These are phyloP conservation scores for Mellilla xanthometata DNA, from an alignment of 2,888 invertebrate genomes.

Conservation along the genomic window DNA sequence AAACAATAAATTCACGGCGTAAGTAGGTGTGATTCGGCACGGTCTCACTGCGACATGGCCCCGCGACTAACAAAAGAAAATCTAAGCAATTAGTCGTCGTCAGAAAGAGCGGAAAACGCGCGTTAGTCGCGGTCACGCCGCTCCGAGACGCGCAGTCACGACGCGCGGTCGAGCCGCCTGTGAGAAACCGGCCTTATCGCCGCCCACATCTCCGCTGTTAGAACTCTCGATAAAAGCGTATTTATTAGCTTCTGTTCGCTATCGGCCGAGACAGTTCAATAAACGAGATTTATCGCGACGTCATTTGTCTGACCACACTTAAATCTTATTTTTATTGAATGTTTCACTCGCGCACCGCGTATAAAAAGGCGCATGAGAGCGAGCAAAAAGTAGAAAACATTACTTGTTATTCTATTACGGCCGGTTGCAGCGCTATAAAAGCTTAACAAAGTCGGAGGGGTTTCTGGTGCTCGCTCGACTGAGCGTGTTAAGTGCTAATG, in stretches of 20 bases:
- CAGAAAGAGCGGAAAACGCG: slow-evolving; percentile 82
- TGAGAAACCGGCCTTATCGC: slow-evolving; percentile 18
- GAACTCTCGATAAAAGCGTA: slow-evolving; percentile 19
- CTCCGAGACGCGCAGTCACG: slow-evolving; percentile 58
- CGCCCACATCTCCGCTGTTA: slow-evolving; percentile 11
- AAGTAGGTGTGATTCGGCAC: slow-evolving; percentile 80
- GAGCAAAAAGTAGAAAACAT: slow-evolving; percentile 54
- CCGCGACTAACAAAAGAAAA: slow-evolving; percentile 82
- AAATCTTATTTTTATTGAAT: slow-evolving; percentile 48
- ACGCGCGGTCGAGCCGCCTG: slow-evolving; percentile 36
- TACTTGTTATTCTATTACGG: slow-evolving; percentile 63
- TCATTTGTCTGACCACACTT: slow-evolving; percentile 38
- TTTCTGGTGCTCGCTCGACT: slow-evolving; percentile 71
- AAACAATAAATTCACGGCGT: slow-evolving; percentile 80
- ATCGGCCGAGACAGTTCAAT: slow-evolving; percentile 37
- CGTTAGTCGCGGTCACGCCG: slow-evolving; percentile 76
- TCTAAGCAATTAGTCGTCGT: slow-evolving; percentile 82
- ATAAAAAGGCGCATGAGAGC: slow-evolving; percentile 47
- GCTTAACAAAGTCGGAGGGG: slow-evolving; percentile 63
- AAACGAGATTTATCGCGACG: slow-evolving; percentile 29
- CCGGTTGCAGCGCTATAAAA: slow-evolving; percentile 54
- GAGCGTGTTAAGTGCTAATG: slow-evolving; percentile 81
- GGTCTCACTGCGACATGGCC: slow-evolving; percentile 71
- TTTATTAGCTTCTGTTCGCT: slow-evolving; percentile 17
- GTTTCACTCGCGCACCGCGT: slow-evolving; percentile 47